phyloP scores from a whole-genome alignment of 2,888 invertebrate genomes.

The Perizoma flavofasciatum region DNA sequence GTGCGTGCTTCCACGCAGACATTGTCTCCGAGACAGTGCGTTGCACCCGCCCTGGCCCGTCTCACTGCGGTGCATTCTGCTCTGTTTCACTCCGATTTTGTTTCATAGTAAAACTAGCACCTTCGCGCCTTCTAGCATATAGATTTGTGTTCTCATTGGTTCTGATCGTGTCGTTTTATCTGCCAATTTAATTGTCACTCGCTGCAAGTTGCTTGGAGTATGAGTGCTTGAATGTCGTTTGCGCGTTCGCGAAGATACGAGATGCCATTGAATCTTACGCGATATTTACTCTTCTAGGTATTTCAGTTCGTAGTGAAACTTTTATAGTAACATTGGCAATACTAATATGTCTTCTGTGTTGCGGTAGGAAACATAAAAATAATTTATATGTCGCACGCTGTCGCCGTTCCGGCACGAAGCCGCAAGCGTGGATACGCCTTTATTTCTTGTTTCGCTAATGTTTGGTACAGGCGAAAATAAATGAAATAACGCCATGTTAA shows the following conservation, averaged over 20 bases:
- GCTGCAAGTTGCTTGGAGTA: too few relatives aligned
- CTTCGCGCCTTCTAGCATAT: too few relatives aligned
- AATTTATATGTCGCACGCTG: slow-evolving; percentile 54
- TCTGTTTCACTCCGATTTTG: too few relatives aligned
- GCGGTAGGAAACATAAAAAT: slow-evolving; percentile 57
- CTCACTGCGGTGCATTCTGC: slow-evolving; percentile 24
- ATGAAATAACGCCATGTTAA: background rate
- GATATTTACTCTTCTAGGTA: too few relatives aligned
- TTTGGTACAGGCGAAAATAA: slow-evolving; percentile 14
- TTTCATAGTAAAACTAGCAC: too few relatives aligned
- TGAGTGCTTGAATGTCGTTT: too few relatives aligned
- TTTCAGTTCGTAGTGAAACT: background rate
- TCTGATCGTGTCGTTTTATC: too few relatives aligned
- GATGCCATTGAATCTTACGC: too few relatives aligned
- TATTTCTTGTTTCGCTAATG: slow-evolving; percentile 30
- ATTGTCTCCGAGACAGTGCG: slow-evolving; percentile 47
- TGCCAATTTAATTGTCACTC: too few relatives aligned
- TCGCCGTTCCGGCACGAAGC: slow-evolving; percentile 33
- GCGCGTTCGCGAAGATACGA: too few relatives aligned
- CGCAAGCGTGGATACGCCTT: slow-evolving; percentile 21
- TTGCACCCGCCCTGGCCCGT: slow-evolving; percentile 7
- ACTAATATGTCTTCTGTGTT: slow-evolving; percentile 4
- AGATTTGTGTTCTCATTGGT: too few relatives aligned
- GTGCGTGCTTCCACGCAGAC: slow-evolving; percentile 39
- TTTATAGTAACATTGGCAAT: slow-evolving; percentile 9